Conservation (phyloP, 2,797 vertebrate genomes). For the Arrhamphus sclerolepis region DNA sequence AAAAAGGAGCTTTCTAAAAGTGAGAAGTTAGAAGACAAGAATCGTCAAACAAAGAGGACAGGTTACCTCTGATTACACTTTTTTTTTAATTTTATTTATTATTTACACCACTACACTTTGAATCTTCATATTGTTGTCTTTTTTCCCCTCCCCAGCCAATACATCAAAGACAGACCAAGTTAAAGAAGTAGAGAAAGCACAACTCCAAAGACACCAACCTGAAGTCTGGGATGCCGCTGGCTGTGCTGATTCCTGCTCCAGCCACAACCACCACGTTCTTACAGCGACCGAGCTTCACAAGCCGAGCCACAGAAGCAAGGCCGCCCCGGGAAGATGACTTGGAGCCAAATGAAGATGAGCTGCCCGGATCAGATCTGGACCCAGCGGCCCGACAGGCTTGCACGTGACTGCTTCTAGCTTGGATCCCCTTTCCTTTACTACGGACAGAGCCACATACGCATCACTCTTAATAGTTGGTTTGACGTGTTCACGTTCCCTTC, state of each 20-base stretch:
- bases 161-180: not conserved
- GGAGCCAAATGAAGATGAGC: not conserved
- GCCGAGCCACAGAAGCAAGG: slow-evolving; percentile 76
- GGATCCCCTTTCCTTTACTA: slow-evolving; percentile 60
- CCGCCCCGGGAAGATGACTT: slow-evolving; percentile 39
- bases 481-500: too few species aligned
- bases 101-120: too few species aligned
- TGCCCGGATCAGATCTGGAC: slow-evolving; percentile 13
- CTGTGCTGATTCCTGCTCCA: slow-evolving; percentile 85
- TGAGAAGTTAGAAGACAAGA: too few species aligned
- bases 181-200: not conserved
- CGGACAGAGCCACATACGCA: not conserved
- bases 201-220: slow-evolving; percentile 58
- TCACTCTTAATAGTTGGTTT: not conserved
- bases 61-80: too few species aligned
- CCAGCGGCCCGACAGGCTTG: slow-evolving; percentile 21
- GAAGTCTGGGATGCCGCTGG: slow-evolving; percentile 87
- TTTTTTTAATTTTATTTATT: too few species aligned
- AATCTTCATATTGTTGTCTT: too few species aligned
- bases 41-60: too few species aligned
- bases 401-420: slow-evolving; percentile 7
- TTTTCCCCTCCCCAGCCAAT: too few species aligned
- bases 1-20: too few species aligned
- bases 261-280: slow-evolving; percentile 83
- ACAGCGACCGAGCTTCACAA: slow-evolving; percentile 80